Evolutionary conservation across 2,888 invertebrate species (phyloP), one percentile per base, ranked within the genome.

Genomic region (Alitta virens): DNA sequence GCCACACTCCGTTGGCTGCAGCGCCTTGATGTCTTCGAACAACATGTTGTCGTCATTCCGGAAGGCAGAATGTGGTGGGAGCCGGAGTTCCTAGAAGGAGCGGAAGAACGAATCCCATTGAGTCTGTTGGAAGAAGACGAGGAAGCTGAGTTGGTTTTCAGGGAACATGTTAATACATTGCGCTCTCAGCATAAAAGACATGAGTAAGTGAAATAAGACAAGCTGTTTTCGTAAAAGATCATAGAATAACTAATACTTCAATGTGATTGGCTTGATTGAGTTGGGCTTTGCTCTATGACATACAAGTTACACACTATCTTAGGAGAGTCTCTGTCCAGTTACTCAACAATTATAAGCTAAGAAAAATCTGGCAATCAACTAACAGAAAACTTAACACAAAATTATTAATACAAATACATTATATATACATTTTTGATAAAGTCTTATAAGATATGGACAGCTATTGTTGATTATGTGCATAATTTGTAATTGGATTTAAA

Each of bases 101-200:
- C 86, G 69, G 91, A 90, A 76, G 69, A 87, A 26, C 88, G 94
- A 76, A 92, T 97, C 78, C 96, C 96, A 0, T 92, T 91, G 81
- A 94, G 95, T 81, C 90, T 96, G 63, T 84, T 97, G 63, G 92
- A 92, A 76, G 91, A 92, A 0, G 88, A 90, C 58, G 95, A 96
- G 80, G 94, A 95, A 0, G 94, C 95, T 0, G 94, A 95, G 78
- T 90, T 90, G 2, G 91, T 93, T 21, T 97, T 92, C 83, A 90
- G 92, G 78, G 92, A 92, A 74, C 94, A 91, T 82, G 87, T 94
- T 60, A 94, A 92, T 78, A 90, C 91, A 63, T 86, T 97, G 63
- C 93, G 95, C 78, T 92, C 92, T 77, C 94, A 94, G 80, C 91
- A 94, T 76, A 90, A 92, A 77, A 89, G 93, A 81, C 87, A 91